Evolutionary conservation across 2,888 invertebrate species (phyloP).

Genomic region (Pimpla rufipes): DNA sequence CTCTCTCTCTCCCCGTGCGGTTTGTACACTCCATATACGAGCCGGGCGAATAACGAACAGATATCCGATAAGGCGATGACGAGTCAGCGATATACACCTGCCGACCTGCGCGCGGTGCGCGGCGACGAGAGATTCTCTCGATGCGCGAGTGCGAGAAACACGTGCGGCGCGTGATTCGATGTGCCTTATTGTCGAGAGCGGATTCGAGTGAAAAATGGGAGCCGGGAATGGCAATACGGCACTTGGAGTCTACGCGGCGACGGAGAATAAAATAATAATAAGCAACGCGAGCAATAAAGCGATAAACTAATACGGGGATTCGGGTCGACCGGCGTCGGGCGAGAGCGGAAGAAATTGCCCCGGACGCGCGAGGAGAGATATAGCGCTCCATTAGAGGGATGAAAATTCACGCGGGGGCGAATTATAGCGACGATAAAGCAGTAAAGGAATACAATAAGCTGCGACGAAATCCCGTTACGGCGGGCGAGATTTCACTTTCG

Average conservation of each 20-base stretch:
- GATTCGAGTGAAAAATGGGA: slow-evolving; percentile 29
- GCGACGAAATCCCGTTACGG: slow-evolving; percentile 18
- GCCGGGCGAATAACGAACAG: slow-evolving; percentile 1
- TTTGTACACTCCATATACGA: not conserved
- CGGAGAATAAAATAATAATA: slow-evolving; percentile 13
- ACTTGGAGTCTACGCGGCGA: not conserved
- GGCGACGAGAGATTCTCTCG: not conserved
- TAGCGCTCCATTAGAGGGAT: slow-evolving; percentile 63
- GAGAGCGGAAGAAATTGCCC: slow-evolving; percentile 48
- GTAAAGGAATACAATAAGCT: slow-evolving; percentile 57
- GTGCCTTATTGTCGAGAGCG: not conserved
- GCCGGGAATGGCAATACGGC: slow-evolving; percentile 20
- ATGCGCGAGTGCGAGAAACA: not conserved
- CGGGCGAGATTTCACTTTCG: slow-evolving; percentile 60
- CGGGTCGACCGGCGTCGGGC: slow-evolving; percentile 33
- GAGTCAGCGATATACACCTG: not conserved
- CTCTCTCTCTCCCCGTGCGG: no score
- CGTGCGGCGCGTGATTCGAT: not conserved
- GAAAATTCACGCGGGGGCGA: slow-evolving; percentile 62
- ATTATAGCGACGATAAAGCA: slow-evolving; percentile 63
- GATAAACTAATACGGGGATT: slow-evolving; percentile 53
- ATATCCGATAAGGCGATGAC: slow-evolving; percentile 32
- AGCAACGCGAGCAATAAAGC: not conserved
- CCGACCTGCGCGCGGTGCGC: not conserved
- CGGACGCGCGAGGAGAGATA: slow-evolving; percentile 20